A percentile compares a stretch with the other conserved stretches of the same genome.
Evolutionary conservation across 35 echinoderm and acorn worm genomes (phyloP).

Genomic region (Strongylocentrotus purpuratus): DNA sequence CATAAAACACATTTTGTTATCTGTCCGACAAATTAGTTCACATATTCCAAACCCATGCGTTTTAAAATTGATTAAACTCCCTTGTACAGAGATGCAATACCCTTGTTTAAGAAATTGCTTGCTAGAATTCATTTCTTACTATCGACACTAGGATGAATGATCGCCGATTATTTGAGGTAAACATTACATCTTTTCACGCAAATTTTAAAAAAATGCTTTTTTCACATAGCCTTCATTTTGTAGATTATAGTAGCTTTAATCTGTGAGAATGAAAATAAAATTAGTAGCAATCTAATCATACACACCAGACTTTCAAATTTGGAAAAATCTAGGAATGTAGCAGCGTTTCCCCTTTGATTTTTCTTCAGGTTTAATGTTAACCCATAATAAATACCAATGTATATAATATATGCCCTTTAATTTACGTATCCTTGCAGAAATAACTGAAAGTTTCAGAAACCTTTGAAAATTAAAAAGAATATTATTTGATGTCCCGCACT

Average conservation of each 20-base stretch:
- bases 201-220: neutral
- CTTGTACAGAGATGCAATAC: neutral
- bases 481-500: neutral
- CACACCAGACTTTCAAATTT: neutral
- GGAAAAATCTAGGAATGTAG: neutral
- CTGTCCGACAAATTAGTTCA: neutral
- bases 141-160: neutral
- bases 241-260: neutral
- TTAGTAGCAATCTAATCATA: neutral
- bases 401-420: neutral
- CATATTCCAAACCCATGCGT: neutral
- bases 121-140: neutral
- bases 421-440: no score
- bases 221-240: neutral
- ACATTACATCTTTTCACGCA: neutral
- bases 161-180: slow-evolving; percentile 6
- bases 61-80: neutral
- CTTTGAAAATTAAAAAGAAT: neutral
- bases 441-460: neutral
- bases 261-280: neutral
- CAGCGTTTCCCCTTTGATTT: neutral
- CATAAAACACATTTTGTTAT: neutral
- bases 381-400: neutral
- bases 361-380: neutral
- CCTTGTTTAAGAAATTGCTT: neutral